Evolutionary conservation across 2,113 vertebrate genomes (phyloP).

Genomic region (Alaudala cheleensis): DNA sequence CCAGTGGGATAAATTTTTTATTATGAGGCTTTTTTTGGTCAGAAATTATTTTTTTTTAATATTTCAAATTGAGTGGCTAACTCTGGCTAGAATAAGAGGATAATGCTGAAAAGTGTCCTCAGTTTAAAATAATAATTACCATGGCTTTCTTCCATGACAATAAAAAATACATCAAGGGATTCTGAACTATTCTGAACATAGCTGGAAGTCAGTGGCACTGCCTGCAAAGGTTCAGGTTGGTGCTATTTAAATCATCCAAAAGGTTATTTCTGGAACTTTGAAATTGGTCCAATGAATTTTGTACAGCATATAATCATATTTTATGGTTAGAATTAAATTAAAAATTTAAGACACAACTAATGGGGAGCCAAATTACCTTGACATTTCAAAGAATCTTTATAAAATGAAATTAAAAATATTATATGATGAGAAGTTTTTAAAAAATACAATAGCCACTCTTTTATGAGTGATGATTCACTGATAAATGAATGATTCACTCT

Average conservation of each 20-base stretch:
- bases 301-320: constrained; percentile 11
- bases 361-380: background rate
- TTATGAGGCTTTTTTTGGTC: background rate
- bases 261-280: constrained; percentile 26
- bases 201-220: constrained; percentile 18
- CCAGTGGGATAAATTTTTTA: background rate
- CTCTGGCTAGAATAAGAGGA: background rate
- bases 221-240: background rate
- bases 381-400: background rate
- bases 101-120: constrained; percentile 1
- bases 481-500: background rate
- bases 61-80: background rate
- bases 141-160: background rate
- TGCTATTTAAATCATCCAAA: constrained; percentile 4
- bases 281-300: background rate
- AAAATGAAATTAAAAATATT: constrained; percentile 4
- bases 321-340: constrained; percentile 28
- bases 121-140: constrained; percentile 7
- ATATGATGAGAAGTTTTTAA: background rate
- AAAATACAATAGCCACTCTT: background rate
- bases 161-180: background rate
- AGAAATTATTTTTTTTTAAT: background rate
- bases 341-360: constrained; percentile 24
- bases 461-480: background rate
- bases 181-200: background rate